These are phyloP conservation scores for Onychostoma macrolepis DNA, from an alignment of 2,113 vertebrate species.

Conservation along the genomic window DNA sequence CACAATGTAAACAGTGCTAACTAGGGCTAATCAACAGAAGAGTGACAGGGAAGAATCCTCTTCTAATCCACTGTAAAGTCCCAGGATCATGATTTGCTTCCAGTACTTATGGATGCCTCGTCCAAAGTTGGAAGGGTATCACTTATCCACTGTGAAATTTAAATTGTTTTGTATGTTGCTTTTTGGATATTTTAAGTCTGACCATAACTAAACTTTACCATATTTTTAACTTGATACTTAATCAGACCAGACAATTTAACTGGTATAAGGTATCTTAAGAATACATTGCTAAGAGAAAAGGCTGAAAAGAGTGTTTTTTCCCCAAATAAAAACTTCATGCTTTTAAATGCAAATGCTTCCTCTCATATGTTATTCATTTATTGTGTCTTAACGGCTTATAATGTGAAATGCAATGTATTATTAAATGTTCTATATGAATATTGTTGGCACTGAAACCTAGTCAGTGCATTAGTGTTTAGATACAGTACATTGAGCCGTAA, in stretches of 20 bases:
- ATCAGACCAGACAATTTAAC: not conserved
- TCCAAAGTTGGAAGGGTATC: conserved; percentile 3
- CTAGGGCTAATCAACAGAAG: not conserved
- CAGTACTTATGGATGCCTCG: not conserved
- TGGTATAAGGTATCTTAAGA: not conserved
- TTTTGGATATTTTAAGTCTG: not conserved
- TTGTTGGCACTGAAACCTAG: not conserved
- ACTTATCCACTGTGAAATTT: conserved; percentile 33
- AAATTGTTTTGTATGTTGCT: not conserved
- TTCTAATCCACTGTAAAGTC: not conserved
- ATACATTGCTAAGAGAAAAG: not conserved
- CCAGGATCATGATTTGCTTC: not conserved
- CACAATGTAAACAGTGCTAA: not conserved
- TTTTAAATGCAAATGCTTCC: not conserved
- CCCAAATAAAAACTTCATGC: not conserved
- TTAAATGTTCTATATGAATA: not conserved
- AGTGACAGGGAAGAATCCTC: not conserved
- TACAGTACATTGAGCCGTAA: not conserved
- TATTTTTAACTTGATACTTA: not conserved
- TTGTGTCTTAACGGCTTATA: not conserved
- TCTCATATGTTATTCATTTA: not conserved
- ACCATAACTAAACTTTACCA: not conserved
- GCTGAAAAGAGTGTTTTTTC: too few species aligned
- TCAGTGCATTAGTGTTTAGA: not conserved
- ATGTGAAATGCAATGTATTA: not conserved